These are phyloP conservation scores for sheep (Ovis aries) DNA, from an alignment of 2,113 vertebrate genomes.

Conservation along the genomic window ARS-UI_Ramb_v3.0 NC_056060.1:57563501-57564000, in stretches of 20 bases:
- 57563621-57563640: not conserved
- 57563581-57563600: slow-evolving; percentile 16
- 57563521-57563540: slow-evolving; percentile 77
- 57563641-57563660: slow-evolving; percentile 4
- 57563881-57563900: not conserved
- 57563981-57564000: not conserved
- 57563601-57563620: not conserved
- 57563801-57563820: not conserved
- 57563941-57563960: not conserved
- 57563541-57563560: not conserved
- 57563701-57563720: slow-evolving; percentile 2
- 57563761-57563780: not conserved
- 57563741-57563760: slow-evolving; percentile 15
- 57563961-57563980: not conserved
- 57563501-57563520: slow-evolving; percentile 69
- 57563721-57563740: not conserved
- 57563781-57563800: not conserved
- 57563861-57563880: not conserved
- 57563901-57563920: not conserved
- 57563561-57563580: not conserved
- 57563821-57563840: not conserved
- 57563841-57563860: not conserved
- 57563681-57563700: slow-evolving; percentile 33
- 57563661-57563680: not conserved
- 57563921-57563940: not conserved